Conservation (phyloP, 2,797 vertebrate species). For the Hafferia zeledoni region DNA sequence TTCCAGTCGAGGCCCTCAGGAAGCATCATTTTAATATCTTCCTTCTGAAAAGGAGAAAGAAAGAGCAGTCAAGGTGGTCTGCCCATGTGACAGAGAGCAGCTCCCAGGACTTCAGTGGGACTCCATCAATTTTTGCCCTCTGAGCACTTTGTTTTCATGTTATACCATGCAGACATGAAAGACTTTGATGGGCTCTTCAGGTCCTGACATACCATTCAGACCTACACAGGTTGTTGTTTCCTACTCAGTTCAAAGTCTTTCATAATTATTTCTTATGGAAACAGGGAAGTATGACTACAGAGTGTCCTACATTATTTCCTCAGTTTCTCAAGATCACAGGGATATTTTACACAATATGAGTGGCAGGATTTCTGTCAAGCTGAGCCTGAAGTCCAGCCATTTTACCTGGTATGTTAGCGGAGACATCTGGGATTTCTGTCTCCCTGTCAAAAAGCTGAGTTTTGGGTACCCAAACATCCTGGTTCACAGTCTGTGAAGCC, state of each 20-base stretch:
- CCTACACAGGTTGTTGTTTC: not conserved
- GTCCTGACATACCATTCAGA: not conserved
- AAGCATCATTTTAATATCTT: not conserved
- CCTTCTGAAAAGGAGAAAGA: not conserved
- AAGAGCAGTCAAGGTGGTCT: not conserved
- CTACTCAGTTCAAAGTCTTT: not conserved
- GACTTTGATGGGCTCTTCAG: not conserved
- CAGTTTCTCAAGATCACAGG: not conserved
- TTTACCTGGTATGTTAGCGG: not conserved
- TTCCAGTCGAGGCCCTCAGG: accelerated
- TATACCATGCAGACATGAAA: not conserved
- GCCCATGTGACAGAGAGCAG: accelerated
- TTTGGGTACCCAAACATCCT: not conserved
- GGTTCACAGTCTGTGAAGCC: not conserved
- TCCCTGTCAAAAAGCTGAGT: not conserved
- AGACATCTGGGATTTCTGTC: not conserved
- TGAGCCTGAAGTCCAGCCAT: not conserved
- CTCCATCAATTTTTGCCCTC: not conserved
- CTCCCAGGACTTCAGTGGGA: not conserved
- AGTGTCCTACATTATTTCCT: not conserved
- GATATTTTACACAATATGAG: not conserved
- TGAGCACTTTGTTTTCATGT: not conserved
- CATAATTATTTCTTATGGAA: not conserved
- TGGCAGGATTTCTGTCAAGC: not conserved
- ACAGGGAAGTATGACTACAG: not conserved